Evolutionary conservation across 37 sponge, comb jelly and placozoan genomes (phyloP), one percentile per base, ranked within the genome.

Genomic region (Dysidea cf. avara): DNA sequence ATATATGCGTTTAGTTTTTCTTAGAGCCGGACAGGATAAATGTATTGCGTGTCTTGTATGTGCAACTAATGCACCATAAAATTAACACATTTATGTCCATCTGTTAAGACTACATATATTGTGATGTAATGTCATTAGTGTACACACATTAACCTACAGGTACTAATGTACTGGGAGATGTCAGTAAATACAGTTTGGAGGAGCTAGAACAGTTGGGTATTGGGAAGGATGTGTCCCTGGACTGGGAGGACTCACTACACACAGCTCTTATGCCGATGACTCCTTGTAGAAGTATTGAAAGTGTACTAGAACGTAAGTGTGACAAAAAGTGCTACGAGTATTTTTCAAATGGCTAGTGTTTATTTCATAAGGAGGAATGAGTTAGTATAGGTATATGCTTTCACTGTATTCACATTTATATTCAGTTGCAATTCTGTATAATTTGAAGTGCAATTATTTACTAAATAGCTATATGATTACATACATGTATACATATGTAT

Each of bases 211-310:
- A 84, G n/a, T 53, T 76, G 63, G 93, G 93, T 20, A 62, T 92
- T 43, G 93, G 93, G 21, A 70, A 81, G 39, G 74, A 77, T 34
- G 69, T 83, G n/a, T 91, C 85, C 7, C 69, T 86, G 21, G 34
- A 61, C 17, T 94, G 95, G 95, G 91, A 86, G 73, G 88, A 89
- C 69, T 91, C 91, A 0, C 72, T 94, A 1, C 91, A 90, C 62
- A 75, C 66, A 51, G 90, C 95, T 2, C 74, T 94, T 49, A 90
- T 90, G 95, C 95, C 95, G 5, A 64, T 94, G 56, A 88, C 94
- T 1, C 94, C 94, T n/a, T 77, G 85, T 32, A 64, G 71, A 16
- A 84, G 85, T 40, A 76, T 88, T 75, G 91, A 79, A 26, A 85
- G 85, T 17, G 81, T 90, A 2, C 69, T 86, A 9, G 90, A 90